These are phyloP conservation scores for Dinocampus coccinellae DNA, from an alignment of 2,888 invertebrate species.

Conservation along the genomic window DNA sequence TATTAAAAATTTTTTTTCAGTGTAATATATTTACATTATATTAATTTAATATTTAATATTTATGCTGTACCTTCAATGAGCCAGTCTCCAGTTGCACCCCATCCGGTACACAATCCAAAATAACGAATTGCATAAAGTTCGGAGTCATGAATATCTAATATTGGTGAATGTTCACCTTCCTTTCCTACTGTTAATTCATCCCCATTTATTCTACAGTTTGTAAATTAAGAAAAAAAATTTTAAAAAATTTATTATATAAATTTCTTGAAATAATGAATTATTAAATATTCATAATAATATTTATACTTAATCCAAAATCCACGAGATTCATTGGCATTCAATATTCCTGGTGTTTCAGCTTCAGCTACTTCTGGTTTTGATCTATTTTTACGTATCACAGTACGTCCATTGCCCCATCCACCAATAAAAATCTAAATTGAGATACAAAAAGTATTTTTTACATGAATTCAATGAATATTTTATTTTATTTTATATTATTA, in stretches of 20 bases:
- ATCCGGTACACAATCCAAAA: conserved; percentile 88
- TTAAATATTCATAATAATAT: background rate
- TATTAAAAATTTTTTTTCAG: conserved; percentile 7
- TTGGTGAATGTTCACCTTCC: conserved; percentile 80
- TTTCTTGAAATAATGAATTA: background rate
- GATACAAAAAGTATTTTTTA: background rate
- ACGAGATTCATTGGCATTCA: conserved; percentile 81
- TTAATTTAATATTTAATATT: background rate
- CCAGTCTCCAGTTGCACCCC: conserved; percentile 88
- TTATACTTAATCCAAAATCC: conserved; percentile 86
- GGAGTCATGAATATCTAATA: conserved; percentile 81
- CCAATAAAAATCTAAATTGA: conserved; percentile 81
- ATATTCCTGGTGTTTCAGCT: conserved; percentile 79
- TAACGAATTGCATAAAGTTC: conserved; percentile 79
- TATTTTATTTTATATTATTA: background rate
- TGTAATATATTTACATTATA: background rate
- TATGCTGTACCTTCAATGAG: conserved; percentile 77
- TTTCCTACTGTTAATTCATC: conserved; percentile 76
- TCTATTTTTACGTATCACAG: conserved; percentile 84
- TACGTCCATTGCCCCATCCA: conserved; percentile 89
- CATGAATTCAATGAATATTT: no score
- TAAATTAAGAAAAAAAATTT: background rate
- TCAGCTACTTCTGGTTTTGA: conserved; percentile 81
- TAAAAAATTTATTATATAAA: background rate
- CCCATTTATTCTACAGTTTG: conserved; percentile 54